Evolutionary conservation across 2,113 vertebrate species (phyloP).

Genomic region (Chunga burmeisteri): DNA sequence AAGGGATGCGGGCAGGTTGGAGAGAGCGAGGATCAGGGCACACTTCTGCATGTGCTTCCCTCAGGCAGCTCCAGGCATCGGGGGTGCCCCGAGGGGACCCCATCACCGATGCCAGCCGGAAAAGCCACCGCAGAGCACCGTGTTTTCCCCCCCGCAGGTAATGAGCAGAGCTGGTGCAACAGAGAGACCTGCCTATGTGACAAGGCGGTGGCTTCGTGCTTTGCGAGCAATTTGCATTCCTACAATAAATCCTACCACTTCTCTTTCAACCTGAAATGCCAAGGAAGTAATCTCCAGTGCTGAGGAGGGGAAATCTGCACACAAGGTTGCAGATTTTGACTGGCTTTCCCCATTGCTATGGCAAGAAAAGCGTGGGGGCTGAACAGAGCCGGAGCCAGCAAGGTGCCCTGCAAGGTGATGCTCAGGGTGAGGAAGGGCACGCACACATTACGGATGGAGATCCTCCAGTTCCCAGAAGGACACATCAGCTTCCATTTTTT

Average conservation of each 20-base stretch:
- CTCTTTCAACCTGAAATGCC: constrained; percentile 43
- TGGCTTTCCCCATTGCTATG: not conserved
- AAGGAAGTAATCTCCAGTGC: constrained; percentile 2
- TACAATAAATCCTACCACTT: constrained; percentile 62
- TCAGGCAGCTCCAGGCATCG: not conserved
- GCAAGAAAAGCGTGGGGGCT: not conserved
- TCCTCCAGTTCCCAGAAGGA: not conserved
- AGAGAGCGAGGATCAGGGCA: accelerated
- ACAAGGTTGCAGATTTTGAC: not conserved
- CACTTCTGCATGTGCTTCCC: accelerated
- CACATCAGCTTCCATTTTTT: not conserved
- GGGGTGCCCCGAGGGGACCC: not conserved
- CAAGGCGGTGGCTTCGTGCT: constrained; percentile 51
- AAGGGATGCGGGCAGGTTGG: accelerated
- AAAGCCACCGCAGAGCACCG: not conserved
- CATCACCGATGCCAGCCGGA: accelerated
- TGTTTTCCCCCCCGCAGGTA: not conserved
- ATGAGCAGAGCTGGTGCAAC: constrained; percentile 43
- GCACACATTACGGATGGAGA: accelerated
- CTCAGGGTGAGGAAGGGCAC: not conserved
- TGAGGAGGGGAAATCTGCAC: not conserved
- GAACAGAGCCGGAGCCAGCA: accelerated
- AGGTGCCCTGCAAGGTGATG: accelerated
- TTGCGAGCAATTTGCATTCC: constrained; percentile 37
- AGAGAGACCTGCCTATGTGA: constrained; percentile 61